Percentiles rank a stretch among this genome's conserved stretches.
These are phyloP conservation scores for Tragelaphus buxtoni DNA, from an alignment of 2,113 vertebrate species.

Conservation along the genomic window DNA sequence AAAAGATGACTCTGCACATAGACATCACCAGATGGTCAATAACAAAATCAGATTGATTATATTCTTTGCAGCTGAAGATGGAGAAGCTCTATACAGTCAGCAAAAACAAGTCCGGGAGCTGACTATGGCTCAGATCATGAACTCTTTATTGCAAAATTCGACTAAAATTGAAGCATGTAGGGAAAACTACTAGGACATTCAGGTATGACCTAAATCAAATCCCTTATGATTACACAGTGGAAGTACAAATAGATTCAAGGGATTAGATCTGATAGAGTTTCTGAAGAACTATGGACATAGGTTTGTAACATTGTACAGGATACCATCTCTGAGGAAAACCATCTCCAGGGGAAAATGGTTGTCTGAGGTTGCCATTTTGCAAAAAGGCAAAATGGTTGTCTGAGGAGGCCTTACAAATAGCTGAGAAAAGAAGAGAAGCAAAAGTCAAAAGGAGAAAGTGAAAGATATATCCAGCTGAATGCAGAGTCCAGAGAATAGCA, in stretches of 20 bases:
- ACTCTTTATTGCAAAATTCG: neutral
- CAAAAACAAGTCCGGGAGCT: neutral
- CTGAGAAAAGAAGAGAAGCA: neutral
- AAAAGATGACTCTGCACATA: neutral
- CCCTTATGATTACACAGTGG: neutral
- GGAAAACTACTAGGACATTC: neutral
- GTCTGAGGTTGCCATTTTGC: no score
- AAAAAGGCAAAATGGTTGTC: neutral
- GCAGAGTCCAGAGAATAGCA: neutral
- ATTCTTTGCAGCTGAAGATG: neutral
- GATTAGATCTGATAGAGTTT: neutral
- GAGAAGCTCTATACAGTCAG: neutral
- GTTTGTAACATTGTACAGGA: neutral
- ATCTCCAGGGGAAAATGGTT: neutral
- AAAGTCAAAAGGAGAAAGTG: neutral
- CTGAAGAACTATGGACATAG: neutral
- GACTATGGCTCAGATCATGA: neutral
- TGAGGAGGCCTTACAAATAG: neutral
- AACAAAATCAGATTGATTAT: neutral
- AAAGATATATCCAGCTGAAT: neutral
- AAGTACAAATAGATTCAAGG: neutral
- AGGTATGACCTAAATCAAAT: neutral
- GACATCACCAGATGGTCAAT: neutral
- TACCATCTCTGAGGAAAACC: neutral
- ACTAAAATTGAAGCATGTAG: neutral